Conservation (phyloP, 1,140 invertebrate genomes). For the Hirudo medicinalis region DNA sequence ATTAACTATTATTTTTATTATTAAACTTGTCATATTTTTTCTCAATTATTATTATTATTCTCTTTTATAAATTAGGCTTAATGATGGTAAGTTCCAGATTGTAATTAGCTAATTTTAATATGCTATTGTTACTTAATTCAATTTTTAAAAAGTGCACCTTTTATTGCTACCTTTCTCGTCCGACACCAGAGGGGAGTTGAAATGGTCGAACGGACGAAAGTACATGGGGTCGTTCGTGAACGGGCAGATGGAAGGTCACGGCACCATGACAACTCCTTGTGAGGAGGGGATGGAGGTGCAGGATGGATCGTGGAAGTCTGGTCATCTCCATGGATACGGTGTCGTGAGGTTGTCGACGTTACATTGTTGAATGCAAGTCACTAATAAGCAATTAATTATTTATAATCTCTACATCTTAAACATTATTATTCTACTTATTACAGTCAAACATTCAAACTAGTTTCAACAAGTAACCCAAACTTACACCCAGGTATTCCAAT, state of each 20-base stretch:
- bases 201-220: slow-evolving; percentile 62
- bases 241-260: slow-evolving; percentile 60
- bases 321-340: slow-evolving; percentile 65
- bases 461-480: no score
- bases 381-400: neutral
- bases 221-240: slow-evolving; percentile 65
- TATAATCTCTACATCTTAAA: neutral
- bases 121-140: no score
- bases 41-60: no score
- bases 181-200: slow-evolving; percentile 50
- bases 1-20: no score
- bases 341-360: slow-evolving; percentile 51
- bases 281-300: slow-evolving; percentile 42
- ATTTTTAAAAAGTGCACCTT: no score
- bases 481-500: slow-evolving; percentile 45
- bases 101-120: no score
- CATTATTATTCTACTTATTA: no score
- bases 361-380: neutral
- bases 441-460: no score
- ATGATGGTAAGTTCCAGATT: no score
- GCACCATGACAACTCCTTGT: slow-evolving; percentile 34
- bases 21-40: no score
- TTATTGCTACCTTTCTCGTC: no score
- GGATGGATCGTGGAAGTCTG: slow-evolving; percentile 71
- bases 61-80: no score